Evolutionary conservation across 2,888 invertebrate genomes (phyloP).

Genomic region (Gandaritis pyraliata): DNA sequence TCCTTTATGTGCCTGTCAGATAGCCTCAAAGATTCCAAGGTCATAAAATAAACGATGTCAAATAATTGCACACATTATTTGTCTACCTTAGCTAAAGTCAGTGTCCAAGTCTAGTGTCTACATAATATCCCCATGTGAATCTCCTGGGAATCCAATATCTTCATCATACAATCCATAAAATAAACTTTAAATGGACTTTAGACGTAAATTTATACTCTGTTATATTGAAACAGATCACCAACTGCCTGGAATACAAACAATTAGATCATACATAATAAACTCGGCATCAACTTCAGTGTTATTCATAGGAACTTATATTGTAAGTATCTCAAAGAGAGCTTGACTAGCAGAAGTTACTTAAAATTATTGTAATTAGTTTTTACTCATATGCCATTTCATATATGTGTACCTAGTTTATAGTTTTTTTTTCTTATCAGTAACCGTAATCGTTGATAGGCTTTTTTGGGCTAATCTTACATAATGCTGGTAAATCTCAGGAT

Average conservation of each 20-base stretch:
- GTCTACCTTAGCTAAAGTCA: slow-evolving; percentile 17
- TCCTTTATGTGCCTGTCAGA: slow-evolving; percentile 13
- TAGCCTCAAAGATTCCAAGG: slow-evolving; percentile 11
- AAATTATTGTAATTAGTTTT: background rate
- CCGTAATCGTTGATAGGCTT: background rate
- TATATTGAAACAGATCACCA: slow-evolving; percentile 79
- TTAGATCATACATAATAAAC: slow-evolving; percentile 50
- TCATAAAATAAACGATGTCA: slow-evolving; percentile 22
- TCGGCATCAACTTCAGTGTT: slow-evolving; percentile 18
- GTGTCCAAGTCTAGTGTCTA: slow-evolving; percentile 9
- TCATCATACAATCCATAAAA: slow-evolving; percentile 66
- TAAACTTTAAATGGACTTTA: slow-evolving; percentile 60
- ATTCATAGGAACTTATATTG: background rate
- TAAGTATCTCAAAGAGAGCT: background rate
- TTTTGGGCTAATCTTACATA: background rate
- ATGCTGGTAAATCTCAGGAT: background rate
- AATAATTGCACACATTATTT: slow-evolving; percentile 24
- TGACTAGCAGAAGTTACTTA: background rate
- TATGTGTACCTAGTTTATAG: background rate
- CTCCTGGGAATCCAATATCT: slow-evolving; percentile 53
- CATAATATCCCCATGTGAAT: slow-evolving; percentile 20
- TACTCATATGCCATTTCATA: background rate
- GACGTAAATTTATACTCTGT: slow-evolving; percentile 70
- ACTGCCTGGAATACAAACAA: slow-evolving; percentile 83
- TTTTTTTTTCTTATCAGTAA: background rate